phyloP scores from a whole-genome alignment of 1,140 invertebrate genomes.

The Diuraphis noxia region DNA sequence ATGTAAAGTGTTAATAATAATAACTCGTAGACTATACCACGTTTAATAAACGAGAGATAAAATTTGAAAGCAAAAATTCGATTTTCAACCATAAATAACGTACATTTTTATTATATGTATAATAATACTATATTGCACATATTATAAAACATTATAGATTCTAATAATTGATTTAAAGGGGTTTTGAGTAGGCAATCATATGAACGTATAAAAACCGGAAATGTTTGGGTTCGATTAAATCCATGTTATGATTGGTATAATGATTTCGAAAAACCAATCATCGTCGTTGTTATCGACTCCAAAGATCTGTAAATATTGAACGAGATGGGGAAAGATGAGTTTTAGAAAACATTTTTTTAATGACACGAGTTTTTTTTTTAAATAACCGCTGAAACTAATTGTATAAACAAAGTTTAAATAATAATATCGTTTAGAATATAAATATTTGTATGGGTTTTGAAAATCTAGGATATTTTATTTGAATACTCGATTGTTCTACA shows the following conservation, averaged over 20 bases:
- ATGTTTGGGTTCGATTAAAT: background rate
- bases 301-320: background rate
- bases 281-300: background rate
- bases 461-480: no score
- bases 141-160: background rate
- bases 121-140: background rate
- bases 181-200: background rate
- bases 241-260: no score
- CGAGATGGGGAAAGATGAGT: background rate
- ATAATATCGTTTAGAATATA: background rate
- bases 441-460: no score
- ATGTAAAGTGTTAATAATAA: background rate
- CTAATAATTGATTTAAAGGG: background rate
- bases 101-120: background rate
- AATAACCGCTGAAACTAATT: no score
- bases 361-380: no score
- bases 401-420: no score
- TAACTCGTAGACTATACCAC: background rate
- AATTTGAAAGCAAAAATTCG: background rate
- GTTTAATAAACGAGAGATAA: background rate
- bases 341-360: background rate
- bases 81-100: background rate
- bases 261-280: background rate
- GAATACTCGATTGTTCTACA: no score
- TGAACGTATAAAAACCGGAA: background rate